Conservation (phyloP, 2,797 vertebrate genomes). For the Eupleurogrammus muticus region DNA sequence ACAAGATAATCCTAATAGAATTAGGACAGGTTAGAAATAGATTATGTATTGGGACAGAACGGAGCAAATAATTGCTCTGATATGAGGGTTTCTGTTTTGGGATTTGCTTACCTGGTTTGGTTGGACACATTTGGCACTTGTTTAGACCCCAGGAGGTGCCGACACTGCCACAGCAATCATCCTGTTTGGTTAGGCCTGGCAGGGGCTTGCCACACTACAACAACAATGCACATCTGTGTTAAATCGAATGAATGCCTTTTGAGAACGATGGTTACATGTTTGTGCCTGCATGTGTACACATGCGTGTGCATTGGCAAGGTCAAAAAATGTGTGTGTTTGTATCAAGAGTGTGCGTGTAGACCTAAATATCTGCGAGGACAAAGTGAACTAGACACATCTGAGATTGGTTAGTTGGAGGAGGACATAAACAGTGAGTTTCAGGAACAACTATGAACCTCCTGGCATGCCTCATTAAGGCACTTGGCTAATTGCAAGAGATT, state of each 20-base stretch:
- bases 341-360: conserved; percentile 33
- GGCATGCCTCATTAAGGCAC: conserved; percentile 60
- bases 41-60: conserved; percentile 46
- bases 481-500: conserved; percentile 73
- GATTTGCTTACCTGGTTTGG: conserved; percentile 90
- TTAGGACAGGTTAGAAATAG: conserved; percentile 47
- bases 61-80: conserved; percentile 33
- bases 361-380: conserved; percentile 48
- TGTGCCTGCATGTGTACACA: conserved; percentile 41
- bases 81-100: conserved; percentile 34
- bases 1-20: conserved; percentile 41
- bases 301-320: conserved; percentile 23
- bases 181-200: conserved; percentile 90
- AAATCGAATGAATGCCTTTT: conserved; percentile 61
- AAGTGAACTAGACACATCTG: conserved; percentile 72
- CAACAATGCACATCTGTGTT: conserved; percentile 77
- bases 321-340: conserved; percentile 24
- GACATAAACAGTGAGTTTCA: conserved; percentile 58
- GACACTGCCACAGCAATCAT: conserved; percentile 95
- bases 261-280: conserved; percentile 52
- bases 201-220: conserved; percentile 91
- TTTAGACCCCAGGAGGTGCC: conserved; percentile 92
- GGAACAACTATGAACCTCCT: conserved; percentile 55
- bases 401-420: conserved; percentile 64
- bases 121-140: conserved; percentile 88